Percentiles rank a stretch among this genome's conserved stretches.
phyloP scores from a whole-genome alignment of 1,140 invertebrate species.

The Lanistes nyassanus region DNA sequence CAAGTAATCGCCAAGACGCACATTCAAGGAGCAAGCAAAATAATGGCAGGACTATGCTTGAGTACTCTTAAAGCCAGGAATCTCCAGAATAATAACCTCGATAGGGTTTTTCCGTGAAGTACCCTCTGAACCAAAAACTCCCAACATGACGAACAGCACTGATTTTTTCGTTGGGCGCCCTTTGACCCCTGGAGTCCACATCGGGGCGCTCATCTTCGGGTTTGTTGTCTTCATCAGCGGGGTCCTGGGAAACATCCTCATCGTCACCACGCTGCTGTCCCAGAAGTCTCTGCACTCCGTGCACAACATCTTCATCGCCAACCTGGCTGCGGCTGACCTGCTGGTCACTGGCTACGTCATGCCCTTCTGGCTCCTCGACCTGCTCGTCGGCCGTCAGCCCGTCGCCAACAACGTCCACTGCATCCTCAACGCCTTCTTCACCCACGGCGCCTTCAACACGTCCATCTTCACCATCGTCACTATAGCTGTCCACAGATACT shows the following conservation, averaged over 20 bases:
- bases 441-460: slow-evolving; percentile 66
- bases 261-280: slow-evolving; percentile 58
- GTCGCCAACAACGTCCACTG: slow-evolving; percentile 19
- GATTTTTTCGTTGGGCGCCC: background rate
- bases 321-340: slow-evolving; percentile 63
- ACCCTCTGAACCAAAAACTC: too few relatives aligned
- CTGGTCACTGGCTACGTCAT: slow-evolving; percentile 82
- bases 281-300: slow-evolving; percentile 59
- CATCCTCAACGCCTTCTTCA: slow-evolving; percentile 18
- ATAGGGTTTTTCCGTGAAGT: too few relatives aligned
- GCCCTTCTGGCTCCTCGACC: slow-evolving; percentile 68
- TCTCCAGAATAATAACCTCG: too few relatives aligned
- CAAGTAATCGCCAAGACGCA: too few relatives aligned
- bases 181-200: background rate
- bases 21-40: too few relatives aligned
- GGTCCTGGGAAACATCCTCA: slow-evolving; percentile 56
- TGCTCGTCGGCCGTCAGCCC: slow-evolving; percentile 6
- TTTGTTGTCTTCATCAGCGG: slow-evolving; percentile 14
- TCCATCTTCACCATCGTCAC: slow-evolving; percentile 21
- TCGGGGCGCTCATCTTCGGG: slow-evolving; percentile 5
- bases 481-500: slow-evolving; percentile 32
- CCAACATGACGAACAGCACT: too few relatives aligned
- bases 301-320: slow-evolving; percentile 66
- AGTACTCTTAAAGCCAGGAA: too few relatives aligned
- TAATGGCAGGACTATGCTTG: too few relatives aligned